A percentile compares a stretch with the other conserved stretches of the same genome.
phyloP scores from a whole-genome alignment of 2,888 invertebrate species.

The Drosophila mettleri region DNA sequence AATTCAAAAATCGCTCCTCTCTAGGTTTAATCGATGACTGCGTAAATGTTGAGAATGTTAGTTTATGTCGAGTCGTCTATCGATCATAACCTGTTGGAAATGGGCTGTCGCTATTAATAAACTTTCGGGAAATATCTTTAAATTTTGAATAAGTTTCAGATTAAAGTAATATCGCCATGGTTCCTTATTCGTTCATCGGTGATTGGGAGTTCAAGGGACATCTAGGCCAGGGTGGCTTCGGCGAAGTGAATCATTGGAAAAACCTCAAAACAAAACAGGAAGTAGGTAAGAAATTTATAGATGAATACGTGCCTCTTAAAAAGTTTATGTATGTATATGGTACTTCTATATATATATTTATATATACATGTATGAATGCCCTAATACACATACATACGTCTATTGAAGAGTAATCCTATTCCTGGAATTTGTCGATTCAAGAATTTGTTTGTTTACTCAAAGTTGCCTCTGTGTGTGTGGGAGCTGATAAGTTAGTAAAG shows the following conservation, averaged over 20 bases:
- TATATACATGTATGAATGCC: background rate
- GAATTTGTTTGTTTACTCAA: constrained; percentile 22
- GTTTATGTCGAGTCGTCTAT: background rate
- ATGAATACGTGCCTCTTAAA: constrained; percentile 29
- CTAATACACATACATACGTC: background rate
- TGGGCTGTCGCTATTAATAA: constrained; percentile 39
- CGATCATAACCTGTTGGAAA: constrained; percentile 12
- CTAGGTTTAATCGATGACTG: constrained; percentile 10
- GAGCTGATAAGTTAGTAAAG: constrained; percentile 26
- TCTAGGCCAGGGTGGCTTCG: constrained; percentile 91
- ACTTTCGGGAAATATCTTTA: background rate
- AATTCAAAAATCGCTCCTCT: background rate
- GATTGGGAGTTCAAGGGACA: constrained; percentile 86
- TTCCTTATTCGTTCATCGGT: constrained; percentile 19
- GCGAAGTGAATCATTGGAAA: constrained; percentile 90
- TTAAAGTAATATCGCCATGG: constrained; percentile 22
- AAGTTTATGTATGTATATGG: constrained; percentile 12
- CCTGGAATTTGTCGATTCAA: constrained; percentile 46
- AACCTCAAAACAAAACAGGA: constrained; percentile 87
- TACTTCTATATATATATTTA: background rate
- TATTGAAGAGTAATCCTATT: constrained; percentile 17
- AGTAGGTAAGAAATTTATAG: constrained; percentile 85
- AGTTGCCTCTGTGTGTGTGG: background rate
- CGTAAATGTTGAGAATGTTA: background rate
- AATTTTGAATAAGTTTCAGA: background rate